Base-by-base conservation (phyloP, 2,888 invertebrate genomes). In the Tholera decimalis region DNA sequence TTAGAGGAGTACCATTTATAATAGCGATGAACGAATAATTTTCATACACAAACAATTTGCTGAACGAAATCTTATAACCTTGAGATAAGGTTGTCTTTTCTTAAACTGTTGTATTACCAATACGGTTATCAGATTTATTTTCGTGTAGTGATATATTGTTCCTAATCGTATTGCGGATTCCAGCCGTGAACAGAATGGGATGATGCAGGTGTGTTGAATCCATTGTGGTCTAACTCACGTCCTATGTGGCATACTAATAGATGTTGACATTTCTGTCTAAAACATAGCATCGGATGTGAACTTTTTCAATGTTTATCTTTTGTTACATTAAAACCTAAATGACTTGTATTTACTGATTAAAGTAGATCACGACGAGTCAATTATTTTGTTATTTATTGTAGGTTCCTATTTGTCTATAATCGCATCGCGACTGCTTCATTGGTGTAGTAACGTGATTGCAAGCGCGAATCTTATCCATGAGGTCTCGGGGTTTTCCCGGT, bases 171-270 rank as follows among this genome's bases (percentile, higher is more conserved):
- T 67, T 71, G 53, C 39, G 60, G 57, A 56, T 58, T 49, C 37
- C 46, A 66, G 51, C 22, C 86, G 88, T 88, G 89, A 84, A 68
- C 56, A 57, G 90, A 88, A 89, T 89, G 70, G 68, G 47, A 61
- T 63, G 44, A 11, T 77, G 85, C 88, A 89, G 87, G 89, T 89
- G 88, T 81, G 55, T 20, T 24, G 22, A 49, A 56, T 30, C 77
- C 55, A 87, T 86, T 86, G 87, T 82, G 65, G 65, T 65, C 37
- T 68, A 46, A n/a, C 30, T 39, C 50, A 28, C 24, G 30, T 37
- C 61, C 43, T 69, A 41, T 24, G 20, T 47, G 47, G 83, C 74
- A 85, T 84, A 81, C 77, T 66, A 82, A 83, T 85, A 18, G 26
- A 39, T 35, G 20, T 61, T 18, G 44, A 68, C 54, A 57, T 73